A percentile compares a stretch with the other conserved stretches of the same genome.
Conservation (phyloP, 2,113 vertebrate genomes). For the Tachycineta bicolor region DNA sequence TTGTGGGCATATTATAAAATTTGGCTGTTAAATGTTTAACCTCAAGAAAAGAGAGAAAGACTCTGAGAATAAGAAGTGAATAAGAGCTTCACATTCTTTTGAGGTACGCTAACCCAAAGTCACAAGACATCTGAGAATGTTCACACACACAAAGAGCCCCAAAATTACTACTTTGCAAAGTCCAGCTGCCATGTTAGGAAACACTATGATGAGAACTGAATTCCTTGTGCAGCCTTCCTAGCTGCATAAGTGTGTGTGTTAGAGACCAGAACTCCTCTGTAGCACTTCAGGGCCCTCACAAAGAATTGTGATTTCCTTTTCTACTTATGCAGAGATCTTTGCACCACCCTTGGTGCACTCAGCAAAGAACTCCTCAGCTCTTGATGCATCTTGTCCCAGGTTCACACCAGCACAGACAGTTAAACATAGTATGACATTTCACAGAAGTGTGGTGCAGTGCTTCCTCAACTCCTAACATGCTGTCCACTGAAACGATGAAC, state of each 20-base stretch:
- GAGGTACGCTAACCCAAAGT: background rate
- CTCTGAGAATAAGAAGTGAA: background rate
- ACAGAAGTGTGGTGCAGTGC: background rate
- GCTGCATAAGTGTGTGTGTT: background rate
- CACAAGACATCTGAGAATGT: background rate
- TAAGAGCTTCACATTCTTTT: background rate
- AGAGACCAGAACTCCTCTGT: background rate
- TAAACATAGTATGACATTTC: background rate
- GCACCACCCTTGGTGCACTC: background rate
- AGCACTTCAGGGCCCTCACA: background rate
- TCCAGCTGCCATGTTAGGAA: background rate
- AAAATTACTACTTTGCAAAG: background rate
- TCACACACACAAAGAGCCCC: background rate
- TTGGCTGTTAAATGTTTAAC: conserved; percentile 22
- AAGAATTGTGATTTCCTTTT: background rate
- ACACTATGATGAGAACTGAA: rapidly evolving
- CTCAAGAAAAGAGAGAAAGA: background rate
- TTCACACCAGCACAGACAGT: background rate
- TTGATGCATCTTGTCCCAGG: background rate
- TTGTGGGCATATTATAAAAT: conserved; percentile 55
- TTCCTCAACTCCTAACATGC: background rate
- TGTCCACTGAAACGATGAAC: conserved; percentile 1
- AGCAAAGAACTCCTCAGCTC: background rate
- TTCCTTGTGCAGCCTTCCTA: background rate
- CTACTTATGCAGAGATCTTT: background rate